A percentile compares a stretch with the other conserved stretches of the same genome.
Evolutionary conservation across 1,140 invertebrate genomes (phyloP).

Genomic region (Pectinophora gossypiella): DNA sequence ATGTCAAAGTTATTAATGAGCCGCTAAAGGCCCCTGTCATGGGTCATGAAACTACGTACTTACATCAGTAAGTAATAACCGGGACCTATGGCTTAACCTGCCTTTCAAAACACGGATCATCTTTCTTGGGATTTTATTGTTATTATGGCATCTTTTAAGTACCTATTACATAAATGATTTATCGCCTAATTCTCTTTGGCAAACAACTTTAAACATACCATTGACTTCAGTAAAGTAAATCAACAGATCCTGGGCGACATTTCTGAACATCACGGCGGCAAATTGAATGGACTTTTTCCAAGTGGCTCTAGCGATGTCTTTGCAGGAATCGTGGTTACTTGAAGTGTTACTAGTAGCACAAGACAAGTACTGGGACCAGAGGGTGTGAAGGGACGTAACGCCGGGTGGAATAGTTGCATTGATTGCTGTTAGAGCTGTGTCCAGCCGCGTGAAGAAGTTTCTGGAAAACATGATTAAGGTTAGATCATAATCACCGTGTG

Average conservation of each 20-base stretch:
- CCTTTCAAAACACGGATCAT: no score
- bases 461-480: slow-evolving; percentile 6
- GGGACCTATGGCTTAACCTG: no score
- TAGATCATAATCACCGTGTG: neutral
- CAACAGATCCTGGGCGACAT: slow-evolving; percentile 37
- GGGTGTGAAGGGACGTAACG: slow-evolving; percentile 21
- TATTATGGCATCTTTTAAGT: neutral
- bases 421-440: slow-evolving; percentile 40
- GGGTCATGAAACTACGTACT: no score
- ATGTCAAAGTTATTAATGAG: no score
- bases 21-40: no score
- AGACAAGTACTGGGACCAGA: slow-evolving; percentile 39
- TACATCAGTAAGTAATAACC: no score
- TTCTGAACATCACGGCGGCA: slow-evolving; percentile 32
- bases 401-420: slow-evolving; percentile 21
- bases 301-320: slow-evolving; percentile 20
- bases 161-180: neutral
- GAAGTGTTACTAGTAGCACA: slow-evolving; percentile 21
- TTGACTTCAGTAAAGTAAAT: slow-evolving; percentile 50
- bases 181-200: neutral
- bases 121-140: neutral
- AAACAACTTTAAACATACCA: no score
- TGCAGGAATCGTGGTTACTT: slow-evolving; percentile 28
- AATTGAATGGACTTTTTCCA: slow-evolving; percentile 38
- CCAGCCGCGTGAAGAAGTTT: slow-evolving; percentile 46